Base-by-base conservation (phyloP, 2,797 vertebrate species). In the Sylvilagus floridanus region DNA sequence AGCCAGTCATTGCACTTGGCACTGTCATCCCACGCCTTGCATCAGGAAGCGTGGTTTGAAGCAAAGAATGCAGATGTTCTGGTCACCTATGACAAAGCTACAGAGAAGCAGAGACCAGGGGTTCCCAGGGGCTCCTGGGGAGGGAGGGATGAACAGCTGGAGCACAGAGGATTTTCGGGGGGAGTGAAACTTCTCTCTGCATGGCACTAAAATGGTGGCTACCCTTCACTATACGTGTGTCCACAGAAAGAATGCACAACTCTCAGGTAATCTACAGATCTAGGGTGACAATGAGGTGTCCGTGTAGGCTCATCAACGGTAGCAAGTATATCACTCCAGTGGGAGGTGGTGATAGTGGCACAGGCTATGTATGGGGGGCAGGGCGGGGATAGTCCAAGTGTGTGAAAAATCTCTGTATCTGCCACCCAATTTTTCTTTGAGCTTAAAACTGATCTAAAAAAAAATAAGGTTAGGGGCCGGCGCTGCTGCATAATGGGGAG, bases 41-140 rank as follows among this genome's bases (percentile, higher is more conserved):
- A 82, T 68, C 32, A 89, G 85, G 37, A 91, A 93, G 62, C 62
- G 47, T 63, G 60, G 32, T 66, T 73, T 63, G 17, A 92, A 92
- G 65, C 57, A 76, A 82, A 90, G 37, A 90, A 62, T 42, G 30
- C 68, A 94, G 75, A 73, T 68, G 4, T 73, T 32, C 24, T 35
- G 30, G 9, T 10, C 84, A 21, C 14, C 57, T 79, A 81, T 66
- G 66, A 30, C 1, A 1, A 57, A n/a, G 68, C 68, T 68, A n/a
- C 32, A 76, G 60, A 26, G 47, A 35, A 66, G 24, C 50, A 75
- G 77, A n/a, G 52, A 52, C 50, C 26, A 60, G 19, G 37, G 21
- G 13, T 57, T 73, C 19, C 35, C 4, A 9, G 75, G 19, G 28
- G 62, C 30, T 72, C 12, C 22, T 26, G 28, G 17, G 24, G 77